Conservation (phyloP, 2,888 invertebrate species). For the Acronicta alni region DNA sequence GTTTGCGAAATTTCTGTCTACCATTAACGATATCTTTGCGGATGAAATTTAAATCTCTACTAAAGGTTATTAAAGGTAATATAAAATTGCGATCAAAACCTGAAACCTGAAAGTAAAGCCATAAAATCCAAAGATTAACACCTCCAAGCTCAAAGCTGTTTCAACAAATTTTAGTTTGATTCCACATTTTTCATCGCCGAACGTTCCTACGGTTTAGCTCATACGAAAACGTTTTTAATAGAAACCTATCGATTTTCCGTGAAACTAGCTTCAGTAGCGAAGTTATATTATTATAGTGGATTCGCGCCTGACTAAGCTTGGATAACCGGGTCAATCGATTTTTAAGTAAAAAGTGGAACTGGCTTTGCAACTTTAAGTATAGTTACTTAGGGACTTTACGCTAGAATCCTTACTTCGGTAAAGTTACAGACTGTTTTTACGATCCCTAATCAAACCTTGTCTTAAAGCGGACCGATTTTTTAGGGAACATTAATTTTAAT, state of each 20-base stretch:
- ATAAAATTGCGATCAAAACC: conserved; percentile 33
- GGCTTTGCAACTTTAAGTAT: conserved; percentile 54
- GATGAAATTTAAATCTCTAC: too few species aligned
- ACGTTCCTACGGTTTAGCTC: conserved; percentile 47
- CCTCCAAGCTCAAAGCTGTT: conserved; percentile 28
- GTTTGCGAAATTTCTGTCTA: too few species aligned
- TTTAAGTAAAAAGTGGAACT: conserved; percentile 61
- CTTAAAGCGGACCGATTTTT: conserved; percentile 8
- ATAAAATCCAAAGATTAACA: conserved; percentile 48
- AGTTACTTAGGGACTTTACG: conserved; percentile 52
- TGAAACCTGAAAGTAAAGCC: conserved; percentile 21
- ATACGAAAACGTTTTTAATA: conserved; percentile 63
- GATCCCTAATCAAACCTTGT: conserved; percentile 29
- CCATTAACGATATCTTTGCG: too few species aligned
- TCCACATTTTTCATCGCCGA: conserved; percentile 46
- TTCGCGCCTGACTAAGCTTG: conserved; percentile 64
- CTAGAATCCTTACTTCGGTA: conserved; percentile 39
- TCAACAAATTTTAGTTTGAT: conserved; percentile 44
- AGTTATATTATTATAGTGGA: conserved; percentile 65
- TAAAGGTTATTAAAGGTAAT: conserved; percentile 30
- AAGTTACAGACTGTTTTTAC: conserved; percentile 49
- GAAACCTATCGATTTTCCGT: conserved; percentile 60
- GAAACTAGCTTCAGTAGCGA: conserved; percentile 56
- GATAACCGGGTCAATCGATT: conserved; percentile 66
- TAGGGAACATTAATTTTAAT: not conserved